Base-by-base conservation (phyloP, 2,888 invertebrate genomes). In the Minunthozetes semirufus region DNA sequence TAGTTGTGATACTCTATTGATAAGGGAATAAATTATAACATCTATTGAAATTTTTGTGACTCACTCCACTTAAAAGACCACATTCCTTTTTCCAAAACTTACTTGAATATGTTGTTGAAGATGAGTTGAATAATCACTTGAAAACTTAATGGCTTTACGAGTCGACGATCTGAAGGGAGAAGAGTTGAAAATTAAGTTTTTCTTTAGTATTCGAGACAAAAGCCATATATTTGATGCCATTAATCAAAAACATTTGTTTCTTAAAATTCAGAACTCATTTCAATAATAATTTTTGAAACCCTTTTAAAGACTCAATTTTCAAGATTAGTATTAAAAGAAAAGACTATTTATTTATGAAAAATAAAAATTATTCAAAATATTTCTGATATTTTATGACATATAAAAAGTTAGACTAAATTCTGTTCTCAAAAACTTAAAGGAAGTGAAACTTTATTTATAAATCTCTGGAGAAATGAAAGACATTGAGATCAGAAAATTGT, bases 381-480 rank as follows among this genome's bases (percentile, higher is more conserved):
- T 8, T 33, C 33, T 33, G 33, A 3, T n/a, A n/a, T 42, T 13
- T 42, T 42, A 42, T 42, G 42, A 42, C 42, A 42, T 42, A 42
- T 42, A 42, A 19, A 50, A 50, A n/a, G 50, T 50, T 50, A 50
- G 27, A 59, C 17, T 59, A 59, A 59, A 59, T 59, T 59, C 11
- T 25, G 22, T 59, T 19, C 19, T 53, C 22, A 19, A 53, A 53
- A 53, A 27, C 27, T 33, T 38, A 66, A 38, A 66, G 63, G 63
- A 66, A 66, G 33, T 66, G 63, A 66, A 66, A 66, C 33, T n/a
- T 66, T 19, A 38, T 66, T 66, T 38, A 19, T 38, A 66, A 27
- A 27, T 25, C 3, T 19, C 6, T 4, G 9, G 19, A 19, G 11
- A 38, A 38, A 19, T 19, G 33, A n/a, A 38, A 66, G 38, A 33